These are phyloP conservation scores for Sardina pilchardus DNA, from an alignment of 2,113 vertebrate genomes.

Conservation along the genomic window DNA sequence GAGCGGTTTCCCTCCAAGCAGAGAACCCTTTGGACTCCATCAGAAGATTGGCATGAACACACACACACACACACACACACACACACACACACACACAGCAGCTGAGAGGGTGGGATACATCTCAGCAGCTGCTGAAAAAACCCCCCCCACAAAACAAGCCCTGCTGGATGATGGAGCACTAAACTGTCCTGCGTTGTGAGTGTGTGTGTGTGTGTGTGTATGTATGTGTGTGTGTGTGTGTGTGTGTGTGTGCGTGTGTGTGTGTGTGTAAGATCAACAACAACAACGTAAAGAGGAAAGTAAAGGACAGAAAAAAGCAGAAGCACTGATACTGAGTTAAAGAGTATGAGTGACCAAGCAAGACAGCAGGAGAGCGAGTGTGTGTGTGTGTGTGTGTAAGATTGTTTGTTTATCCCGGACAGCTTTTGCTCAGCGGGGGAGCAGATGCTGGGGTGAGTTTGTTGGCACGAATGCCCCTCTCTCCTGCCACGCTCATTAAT, in stretches of 20 bases:
- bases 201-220: neutral
- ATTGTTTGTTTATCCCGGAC: slow-evolving; percentile 69
- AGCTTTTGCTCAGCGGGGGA: slow-evolving; percentile 65
- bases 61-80: too few relatives aligned
- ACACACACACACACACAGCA: too few relatives aligned
- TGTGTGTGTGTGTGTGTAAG: neutral
- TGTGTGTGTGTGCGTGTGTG: slow-evolving; percentile 6
- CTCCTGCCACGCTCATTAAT: slow-evolving; percentile 66
- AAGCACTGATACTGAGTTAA: neutral
- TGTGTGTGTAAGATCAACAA: slow-evolving; percentile 44
- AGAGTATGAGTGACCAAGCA: slow-evolving; percentile 6
- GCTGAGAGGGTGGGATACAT: too few relatives aligned
- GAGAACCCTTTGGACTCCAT: slow-evolving; percentile 33
- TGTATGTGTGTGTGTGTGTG: too few relatives aligned
- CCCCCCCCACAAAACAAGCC: too few relatives aligned
- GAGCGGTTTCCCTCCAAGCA: slow-evolving; percentile 35
- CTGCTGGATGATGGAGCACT: neutral
- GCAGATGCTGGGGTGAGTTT: slow-evolving; percentile 71
- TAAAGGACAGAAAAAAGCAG: slow-evolving; percentile 31
- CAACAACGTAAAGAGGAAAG: slow-evolving; percentile 57
- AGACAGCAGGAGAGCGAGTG: slow-evolving; percentile 43
- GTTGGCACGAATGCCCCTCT: slow-evolving; percentile 61
- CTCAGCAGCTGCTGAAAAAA: too few relatives aligned
- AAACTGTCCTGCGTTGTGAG: neutral
- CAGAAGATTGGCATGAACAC: neutral